Percentiles rank a stretch among this genome's conserved stretches.
These are phyloP conservation scores for Parascotia fuliginaria DNA, from an alignment of 2,888 invertebrate genomes.

Conservation along the genomic window DNA sequence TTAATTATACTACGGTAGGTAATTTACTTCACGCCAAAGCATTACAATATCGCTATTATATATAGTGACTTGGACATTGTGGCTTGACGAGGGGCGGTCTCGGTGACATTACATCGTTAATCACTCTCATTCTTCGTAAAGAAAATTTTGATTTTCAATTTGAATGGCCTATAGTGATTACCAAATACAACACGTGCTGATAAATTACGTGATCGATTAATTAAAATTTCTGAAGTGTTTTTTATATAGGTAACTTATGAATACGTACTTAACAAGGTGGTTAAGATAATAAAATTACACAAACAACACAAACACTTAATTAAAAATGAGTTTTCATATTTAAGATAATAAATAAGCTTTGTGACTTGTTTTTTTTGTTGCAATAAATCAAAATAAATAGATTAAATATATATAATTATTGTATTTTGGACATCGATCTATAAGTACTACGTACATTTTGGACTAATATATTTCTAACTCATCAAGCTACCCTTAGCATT, in stretches of 20 bases:
- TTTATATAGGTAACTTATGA: constrained; percentile 18
- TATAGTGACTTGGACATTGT: constrained; percentile 78
- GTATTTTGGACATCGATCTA: no score
- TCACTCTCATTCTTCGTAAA: constrained; percentile 72
- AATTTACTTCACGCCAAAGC: constrained; percentile 74
- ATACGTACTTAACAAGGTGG: no score
- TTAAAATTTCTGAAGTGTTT: constrained; percentile 56
- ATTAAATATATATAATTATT: no score
- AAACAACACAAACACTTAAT: no score
- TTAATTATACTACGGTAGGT: constrained; percentile 72
- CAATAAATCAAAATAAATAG: no score
- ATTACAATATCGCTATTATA: constrained; percentile 81
- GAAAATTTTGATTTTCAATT: constrained; percentile 82
- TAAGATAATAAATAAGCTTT: no score
- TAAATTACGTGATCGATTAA: constrained; percentile 73
- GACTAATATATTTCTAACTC: not conserved
- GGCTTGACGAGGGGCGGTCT: constrained; percentile 67
- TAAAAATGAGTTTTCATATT: no score
- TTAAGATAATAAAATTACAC: no score
- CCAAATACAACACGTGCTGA: constrained; percentile 69
- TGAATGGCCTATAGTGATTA: constrained; percentile 69
- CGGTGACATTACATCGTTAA: constrained; percentile 80
- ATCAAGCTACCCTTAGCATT: not conserved
- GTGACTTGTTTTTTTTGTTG: no score
- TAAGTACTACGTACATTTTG: no score